phyloP scores from a whole-genome alignment of 2,113 vertebrate genomes.

The Coturnix japonica region DNA sequence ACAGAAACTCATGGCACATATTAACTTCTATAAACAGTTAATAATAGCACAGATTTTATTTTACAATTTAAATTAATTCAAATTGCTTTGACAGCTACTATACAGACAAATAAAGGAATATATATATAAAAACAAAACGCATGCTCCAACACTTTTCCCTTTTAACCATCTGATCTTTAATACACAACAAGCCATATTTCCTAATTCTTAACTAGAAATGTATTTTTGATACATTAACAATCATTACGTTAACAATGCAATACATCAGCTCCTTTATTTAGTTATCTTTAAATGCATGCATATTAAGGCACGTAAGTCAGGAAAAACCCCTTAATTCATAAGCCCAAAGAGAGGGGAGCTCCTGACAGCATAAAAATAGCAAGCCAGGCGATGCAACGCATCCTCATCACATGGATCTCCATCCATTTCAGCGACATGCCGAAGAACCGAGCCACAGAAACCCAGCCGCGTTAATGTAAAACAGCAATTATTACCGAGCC shows the following conservation, averaged over 20 bases:
- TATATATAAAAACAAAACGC: background rate
- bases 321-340: background rate
- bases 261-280: background rate
- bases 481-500: background rate
- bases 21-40: background rate
- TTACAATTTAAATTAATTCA: background rate
- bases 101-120: background rate
- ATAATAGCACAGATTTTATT: conserved; percentile 26
- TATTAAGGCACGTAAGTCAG: background rate
- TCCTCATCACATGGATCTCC: background rate
- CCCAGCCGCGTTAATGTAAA: conserved; percentile 24
- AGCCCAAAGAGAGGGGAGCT: background rate
- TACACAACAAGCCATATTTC: background rate
- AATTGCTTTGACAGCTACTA: background rate
- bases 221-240: background rate
- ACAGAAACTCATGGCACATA: background rate
- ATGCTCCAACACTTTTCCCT: background rate
- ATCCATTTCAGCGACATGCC: background rate
- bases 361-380: background rate
- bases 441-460: background rate
- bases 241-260: background rate
- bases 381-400: background rate
- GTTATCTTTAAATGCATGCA: conserved; percentile 6
- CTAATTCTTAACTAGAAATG: background rate
- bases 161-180: background rate